These are phyloP conservation scores for Apamea anceps DNA, from an alignment of 2,888 invertebrate genomes.

Conservation along the genomic window DNA sequence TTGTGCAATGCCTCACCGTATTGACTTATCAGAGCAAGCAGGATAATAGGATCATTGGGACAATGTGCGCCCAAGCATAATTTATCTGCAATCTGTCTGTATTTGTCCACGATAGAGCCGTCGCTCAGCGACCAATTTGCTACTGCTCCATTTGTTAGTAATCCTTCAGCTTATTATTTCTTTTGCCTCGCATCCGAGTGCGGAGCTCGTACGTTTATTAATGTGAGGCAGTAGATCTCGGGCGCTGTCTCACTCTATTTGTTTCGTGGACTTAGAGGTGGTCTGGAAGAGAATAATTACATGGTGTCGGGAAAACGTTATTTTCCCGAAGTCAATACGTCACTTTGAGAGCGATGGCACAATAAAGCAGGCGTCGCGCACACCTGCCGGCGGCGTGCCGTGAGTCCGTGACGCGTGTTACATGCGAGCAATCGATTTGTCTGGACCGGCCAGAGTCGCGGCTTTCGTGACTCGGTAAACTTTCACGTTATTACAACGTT, in stretches of 20 bases:
- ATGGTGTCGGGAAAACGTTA: constrained; percentile 63
- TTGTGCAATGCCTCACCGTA: constrained; percentile 68
- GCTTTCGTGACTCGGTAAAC: constrained; percentile 82
- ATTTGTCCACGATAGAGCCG: constrained; percentile 66
- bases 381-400: constrained; percentile 77
- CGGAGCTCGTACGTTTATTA: constrained; percentile 68
- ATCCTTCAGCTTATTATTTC: constrained; percentile 72
- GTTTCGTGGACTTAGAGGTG: constrained; percentile 64
- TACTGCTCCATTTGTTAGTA: constrained; percentile 72
- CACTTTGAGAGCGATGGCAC: constrained; percentile 69
- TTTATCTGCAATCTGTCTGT: constrained; percentile 73
- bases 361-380: constrained; percentile 77
- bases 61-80: constrained; percentile 72
- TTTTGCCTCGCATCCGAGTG: constrained; percentile 63
- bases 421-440: constrained; percentile 86
- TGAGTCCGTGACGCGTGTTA: constrained; percentile 73
- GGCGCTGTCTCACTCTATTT: constrained; percentile 65
- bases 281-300: constrained; percentile 71
- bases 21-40: constrained; percentile 72
- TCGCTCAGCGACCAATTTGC: constrained; percentile 68
- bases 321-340: constrained; percentile 73
- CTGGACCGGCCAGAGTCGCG: constrained; percentile 77
- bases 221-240: constrained; percentile 64
- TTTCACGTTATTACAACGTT: constrained; percentile 82
- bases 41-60: constrained; percentile 75